Evolutionary conservation across 2,888 invertebrate species (phyloP), one percentile per base, ranked within the genome.

Genomic region (Dynastes maya): DNA sequence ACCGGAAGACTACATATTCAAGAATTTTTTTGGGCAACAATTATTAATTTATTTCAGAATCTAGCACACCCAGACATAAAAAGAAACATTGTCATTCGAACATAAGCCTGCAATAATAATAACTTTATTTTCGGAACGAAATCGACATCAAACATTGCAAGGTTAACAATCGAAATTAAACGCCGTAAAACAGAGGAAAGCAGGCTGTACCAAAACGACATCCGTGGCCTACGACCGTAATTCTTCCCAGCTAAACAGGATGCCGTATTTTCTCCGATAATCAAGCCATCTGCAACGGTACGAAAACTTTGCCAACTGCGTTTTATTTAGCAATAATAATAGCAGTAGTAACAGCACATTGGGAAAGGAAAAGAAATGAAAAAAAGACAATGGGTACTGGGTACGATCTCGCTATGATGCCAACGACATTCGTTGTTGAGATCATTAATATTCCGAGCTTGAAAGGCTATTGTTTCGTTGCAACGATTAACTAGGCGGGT

Each of bases 201-300:
- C 9, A 8, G 45, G 11, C 45, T 45, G 45, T 45, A 45, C 2
- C 1, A 45, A 37, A 45, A 45, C 45, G 45, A 45, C 45, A 45
- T 45, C 45, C 45, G 11, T 11, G 45, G 45, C 11, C 45, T 45
- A 45, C 45, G 45, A 45, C 45, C 45, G 45, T 45, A 45, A 45
- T 45, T 45, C 40, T 22, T 55, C 8, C 55, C 22, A n/a, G 13
- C 16, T 6, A 55, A 16, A 22, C 55, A 55, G 55, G 55, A 55
- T 55, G 55, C 22, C n/a, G 55, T 55, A 55, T 55, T 16, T 55
- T 55, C 22, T 22, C 16, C 55, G 16, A 55, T 22, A 16, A n/a
- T 55, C 55, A n/a, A 55, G 22, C 55, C 55, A 55, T 55, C 55
- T 55, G 55, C 55, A 55, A 55, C 55, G 55, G 55, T 55, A 55